Percentiles rank a stretch among this genome's conserved stretches.
Conservation (phyloP, 2,113 vertebrate species). For the Hippopotamus amphibius region DNA sequence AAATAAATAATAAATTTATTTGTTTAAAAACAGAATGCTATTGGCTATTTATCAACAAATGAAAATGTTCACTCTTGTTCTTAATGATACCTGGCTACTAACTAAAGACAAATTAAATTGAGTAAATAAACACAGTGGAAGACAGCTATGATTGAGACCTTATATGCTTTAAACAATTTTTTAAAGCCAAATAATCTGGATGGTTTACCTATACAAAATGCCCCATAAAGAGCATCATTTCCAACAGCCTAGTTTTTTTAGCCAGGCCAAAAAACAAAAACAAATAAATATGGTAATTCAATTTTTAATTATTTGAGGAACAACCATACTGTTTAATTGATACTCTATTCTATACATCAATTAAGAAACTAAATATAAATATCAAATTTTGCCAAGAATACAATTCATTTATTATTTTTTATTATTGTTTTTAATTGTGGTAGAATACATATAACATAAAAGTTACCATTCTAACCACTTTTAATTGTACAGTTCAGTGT, state of each 20-base stretch:
- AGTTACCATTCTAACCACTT: too few relatives aligned
- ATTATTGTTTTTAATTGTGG: too few relatives aligned
- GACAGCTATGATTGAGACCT: not conserved
- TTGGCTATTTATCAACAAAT: not conserved
- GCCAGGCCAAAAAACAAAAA: not conserved
- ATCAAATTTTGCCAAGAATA: not conserved
- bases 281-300: not conserved
- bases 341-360: not conserved
- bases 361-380: slow-evolving; percentile 34
- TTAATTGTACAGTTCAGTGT: too few relatives aligned
- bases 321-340: not conserved
- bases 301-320: too few relatives aligned
- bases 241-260: not conserved
- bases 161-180: not conserved
- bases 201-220: not conserved
- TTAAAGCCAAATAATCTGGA: not conserved
- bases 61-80: slow-evolving; percentile 25
- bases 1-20: too few relatives aligned
- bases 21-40: not conserved
- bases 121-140: not conserved
- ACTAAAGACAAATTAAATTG: not conserved
- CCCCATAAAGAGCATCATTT: not conserved
- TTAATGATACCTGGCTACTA: not conserved
- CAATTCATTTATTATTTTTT: not conserved
- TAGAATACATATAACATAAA: too few relatives aligned